These are phyloP conservation scores for Polydrusus cervinus DNA, from an alignment of 2,888 invertebrate genomes.

Conservation along the genomic window DNA sequence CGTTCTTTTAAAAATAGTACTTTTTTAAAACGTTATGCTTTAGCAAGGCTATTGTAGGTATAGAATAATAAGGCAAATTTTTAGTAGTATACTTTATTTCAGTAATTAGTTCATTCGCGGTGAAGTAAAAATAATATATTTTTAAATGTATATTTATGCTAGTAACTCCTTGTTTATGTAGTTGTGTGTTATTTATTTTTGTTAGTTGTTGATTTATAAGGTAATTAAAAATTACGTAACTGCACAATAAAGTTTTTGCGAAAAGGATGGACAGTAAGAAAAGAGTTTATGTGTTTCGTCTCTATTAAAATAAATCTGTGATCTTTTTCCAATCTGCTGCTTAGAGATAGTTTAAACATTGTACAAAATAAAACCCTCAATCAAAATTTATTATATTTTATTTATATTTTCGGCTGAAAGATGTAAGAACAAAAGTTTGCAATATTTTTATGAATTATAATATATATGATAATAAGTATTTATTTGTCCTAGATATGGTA, in stretches of 20 bases:
- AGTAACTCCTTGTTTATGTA: slow-evolving; percentile 16
- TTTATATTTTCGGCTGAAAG: slow-evolving; percentile 47
- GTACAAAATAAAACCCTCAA: slow-evolving; percentile 63
- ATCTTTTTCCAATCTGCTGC: slow-evolving; percentile 67
- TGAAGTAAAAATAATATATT: slow-evolving; percentile 8
- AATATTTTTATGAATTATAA: slow-evolving; percentile 6
- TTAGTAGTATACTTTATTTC: too few species aligned
- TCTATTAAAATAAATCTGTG: slow-evolving; percentile 63
- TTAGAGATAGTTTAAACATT: slow-evolving; percentile 62
- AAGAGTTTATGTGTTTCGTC: slow-evolving; percentile 39
- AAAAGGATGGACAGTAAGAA: slow-evolving; percentile 32
- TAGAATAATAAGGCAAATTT: too few species aligned
- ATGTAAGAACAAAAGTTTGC: slow-evolving; percentile 19
- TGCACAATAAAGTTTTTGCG: slow-evolving; percentile 28
- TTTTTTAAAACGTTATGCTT: too few species aligned
- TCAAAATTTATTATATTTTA: slow-evolving; percentile 63
- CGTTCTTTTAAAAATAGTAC: too few species aligned
- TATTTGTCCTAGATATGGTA: too few species aligned
- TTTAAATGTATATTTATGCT: slow-evolving; percentile 13
- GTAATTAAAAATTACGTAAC: slow-evolving; percentile 22
- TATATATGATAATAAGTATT: too few species aligned
- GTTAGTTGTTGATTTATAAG: slow-evolving; percentile 23
- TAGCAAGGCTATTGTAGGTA: too few species aligned
- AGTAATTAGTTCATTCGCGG: not conserved
- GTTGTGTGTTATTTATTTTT: slow-evolving; percentile 29